Evolutionary conservation across 1,140 invertebrate species (phyloP).

Genomic region (Tetramorium alpestre): DNA sequence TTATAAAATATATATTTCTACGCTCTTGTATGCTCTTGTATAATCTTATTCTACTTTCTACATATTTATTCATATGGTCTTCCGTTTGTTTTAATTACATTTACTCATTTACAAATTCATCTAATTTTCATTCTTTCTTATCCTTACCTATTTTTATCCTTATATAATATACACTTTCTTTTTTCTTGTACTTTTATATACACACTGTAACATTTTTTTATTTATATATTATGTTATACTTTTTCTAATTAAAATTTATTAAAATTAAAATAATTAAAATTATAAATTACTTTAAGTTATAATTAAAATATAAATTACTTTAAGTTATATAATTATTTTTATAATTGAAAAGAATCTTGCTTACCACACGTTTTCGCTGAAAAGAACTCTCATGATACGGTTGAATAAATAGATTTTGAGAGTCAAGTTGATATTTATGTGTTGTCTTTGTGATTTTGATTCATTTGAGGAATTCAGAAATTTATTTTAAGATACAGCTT

Average conservation of each 20-base stretch:
- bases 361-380: background rate
- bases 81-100: background rate
- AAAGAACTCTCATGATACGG: background rate
- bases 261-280: background rate
- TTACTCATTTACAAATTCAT: background rate
- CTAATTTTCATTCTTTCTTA: background rate
- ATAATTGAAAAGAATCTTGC: background rate
- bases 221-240: background rate
- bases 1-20: background rate
- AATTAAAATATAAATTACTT: background rate
- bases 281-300: background rate
- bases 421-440: background rate
- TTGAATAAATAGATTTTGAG: background rate
- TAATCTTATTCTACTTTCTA: slow-evolving; percentile 2
- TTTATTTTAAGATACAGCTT: no score
- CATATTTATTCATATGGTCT: background rate
- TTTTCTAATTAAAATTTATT: background rate
- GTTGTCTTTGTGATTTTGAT: background rate
- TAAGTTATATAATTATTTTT: background rate
- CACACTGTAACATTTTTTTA: background rate
- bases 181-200: background rate
- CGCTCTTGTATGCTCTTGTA: background rate
- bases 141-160: background rate
- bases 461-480: background rate
- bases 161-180: background rate